phyloP scores from a whole-genome alignment of 35 echinoderm and acorn worm species.

The Heliocidaris erythrogramma region DNA sequence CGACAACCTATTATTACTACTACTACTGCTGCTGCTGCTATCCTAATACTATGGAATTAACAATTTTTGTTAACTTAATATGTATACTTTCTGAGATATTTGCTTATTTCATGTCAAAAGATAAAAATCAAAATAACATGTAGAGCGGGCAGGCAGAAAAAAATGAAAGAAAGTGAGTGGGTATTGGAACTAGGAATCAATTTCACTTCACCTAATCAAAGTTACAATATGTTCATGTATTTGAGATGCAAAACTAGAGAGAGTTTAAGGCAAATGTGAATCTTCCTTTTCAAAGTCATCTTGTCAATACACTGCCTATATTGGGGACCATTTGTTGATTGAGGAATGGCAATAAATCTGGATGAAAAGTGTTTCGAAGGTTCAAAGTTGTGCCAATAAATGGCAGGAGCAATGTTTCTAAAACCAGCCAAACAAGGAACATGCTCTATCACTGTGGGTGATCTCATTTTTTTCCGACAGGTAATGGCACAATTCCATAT shows the following conservation, averaged over 20 bases:
- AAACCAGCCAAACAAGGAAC: background rate
- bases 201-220: too few relatives aligned
- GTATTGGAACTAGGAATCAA: too few relatives aligned
- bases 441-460: conserved; percentile 25
- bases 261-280: background rate
- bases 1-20: background rate
- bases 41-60: background rate
- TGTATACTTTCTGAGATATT: too few relatives aligned
- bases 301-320: background rate
- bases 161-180: too few relatives aligned
- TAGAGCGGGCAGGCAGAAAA: too few relatives aligned
- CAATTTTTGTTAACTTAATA: too few relatives aligned
- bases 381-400: conserved; percentile 26
- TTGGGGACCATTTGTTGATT: background rate
- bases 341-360: conserved; percentile 18
- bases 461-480: background rate
- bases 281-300: background rate
- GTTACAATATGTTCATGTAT: too few relatives aligned
- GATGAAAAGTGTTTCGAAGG: conserved; percentile 28
- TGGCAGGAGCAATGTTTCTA: conserved; percentile 21
- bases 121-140: too few relatives aligned
- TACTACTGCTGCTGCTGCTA: background rate
- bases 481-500: conserved; percentile 9
- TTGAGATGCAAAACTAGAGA: background rate
- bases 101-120: too few relatives aligned